Percentiles rank a stretch among this genome's conserved stretches.
These are phyloP conservation scores for Ptilorrhoa leucosticta DNA, from an alignment of 2,113 vertebrate species.

Conservation along the genomic window DNA sequence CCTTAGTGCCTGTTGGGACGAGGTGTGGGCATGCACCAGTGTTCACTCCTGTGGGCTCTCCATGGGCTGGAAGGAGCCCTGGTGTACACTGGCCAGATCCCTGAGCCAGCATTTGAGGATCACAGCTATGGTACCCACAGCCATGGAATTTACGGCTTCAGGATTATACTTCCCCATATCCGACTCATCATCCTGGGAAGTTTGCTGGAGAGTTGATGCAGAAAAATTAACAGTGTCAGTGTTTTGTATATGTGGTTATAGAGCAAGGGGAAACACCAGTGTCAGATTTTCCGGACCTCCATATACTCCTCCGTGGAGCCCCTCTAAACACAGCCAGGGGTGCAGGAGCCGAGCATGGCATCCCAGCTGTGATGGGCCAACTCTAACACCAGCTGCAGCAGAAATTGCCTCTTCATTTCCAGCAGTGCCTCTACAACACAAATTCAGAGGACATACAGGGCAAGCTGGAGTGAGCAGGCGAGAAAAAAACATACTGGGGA, in stretches of 20 bases:
- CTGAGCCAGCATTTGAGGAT: not conserved
- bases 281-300: not conserved
- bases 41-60: not conserved
- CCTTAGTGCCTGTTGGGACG: not conserved
- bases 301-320: rapidly evolving
- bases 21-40: not conserved
- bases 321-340: not conserved
- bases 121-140: rapidly evolving
- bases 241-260: not conserved
- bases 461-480: not conserved
- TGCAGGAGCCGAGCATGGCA: not conserved
- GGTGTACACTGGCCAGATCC: not conserved
- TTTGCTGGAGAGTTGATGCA: not conserved
- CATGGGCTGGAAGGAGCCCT: not conserved
- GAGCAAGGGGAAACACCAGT: not conserved
- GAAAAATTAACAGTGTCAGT: not conserved
- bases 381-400: not conserved
- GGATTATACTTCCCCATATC: not conserved
- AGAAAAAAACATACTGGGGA: not conserved
- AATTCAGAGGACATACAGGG: rapidly evolving
- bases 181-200: not conserved
- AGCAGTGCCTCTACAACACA: not conserved
- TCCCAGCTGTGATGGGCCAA: not conserved
- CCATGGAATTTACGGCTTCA: not conserved
- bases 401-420: not conserved